phyloP scores from a whole-genome alignment of 2,888 invertebrate genomes.

The Lissocephala sabroskyi region DNA sequence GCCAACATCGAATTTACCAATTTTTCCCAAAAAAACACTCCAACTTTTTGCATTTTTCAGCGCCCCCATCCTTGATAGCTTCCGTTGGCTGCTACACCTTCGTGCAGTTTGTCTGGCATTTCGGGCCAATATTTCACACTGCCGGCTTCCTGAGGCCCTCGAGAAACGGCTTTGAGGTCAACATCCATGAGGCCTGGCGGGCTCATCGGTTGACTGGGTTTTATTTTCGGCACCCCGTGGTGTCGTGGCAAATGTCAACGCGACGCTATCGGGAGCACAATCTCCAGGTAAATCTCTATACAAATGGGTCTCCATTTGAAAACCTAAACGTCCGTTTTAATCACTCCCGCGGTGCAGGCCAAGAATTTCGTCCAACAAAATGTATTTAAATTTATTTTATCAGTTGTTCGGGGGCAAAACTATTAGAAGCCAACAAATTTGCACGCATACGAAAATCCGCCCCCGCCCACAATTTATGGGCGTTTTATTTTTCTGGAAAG shows the following conservation, averaged over 20 bases:
- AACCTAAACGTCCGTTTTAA: conserved; percentile 38
- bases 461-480: too few species aligned
- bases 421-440: conserved; percentile 6
- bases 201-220: neutral
- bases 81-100: conserved; percentile 10
- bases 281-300: conserved; percentile 22
- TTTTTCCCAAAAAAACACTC: conserved; percentile 23
- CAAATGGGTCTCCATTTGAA: conserved; percentile 10
- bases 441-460: conserved; percentile 25
- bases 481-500: too few species aligned
- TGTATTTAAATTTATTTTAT: conserved; percentile 27
- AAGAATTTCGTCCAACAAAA: conserved; percentile 26
- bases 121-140: conserved; percentile 27
- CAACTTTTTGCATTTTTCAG: neutral
- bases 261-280: conserved; percentile 19
- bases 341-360: conserved; percentile 25
- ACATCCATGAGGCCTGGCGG: neutral
- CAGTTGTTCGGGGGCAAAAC: conserved; percentile 2
- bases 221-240: conserved; percentile 1
- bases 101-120: conserved; percentile 1
- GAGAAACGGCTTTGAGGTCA: conserved; percentile 27
- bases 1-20: conserved; percentile 20
- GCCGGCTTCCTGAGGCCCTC: conserved; percentile 16
- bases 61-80: conserved; percentile 4
- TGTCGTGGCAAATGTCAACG: conserved; percentile 19